Conservation (phyloP, 2,113 vertebrate genomes). For the Pygoscelis adeliae region DNA sequence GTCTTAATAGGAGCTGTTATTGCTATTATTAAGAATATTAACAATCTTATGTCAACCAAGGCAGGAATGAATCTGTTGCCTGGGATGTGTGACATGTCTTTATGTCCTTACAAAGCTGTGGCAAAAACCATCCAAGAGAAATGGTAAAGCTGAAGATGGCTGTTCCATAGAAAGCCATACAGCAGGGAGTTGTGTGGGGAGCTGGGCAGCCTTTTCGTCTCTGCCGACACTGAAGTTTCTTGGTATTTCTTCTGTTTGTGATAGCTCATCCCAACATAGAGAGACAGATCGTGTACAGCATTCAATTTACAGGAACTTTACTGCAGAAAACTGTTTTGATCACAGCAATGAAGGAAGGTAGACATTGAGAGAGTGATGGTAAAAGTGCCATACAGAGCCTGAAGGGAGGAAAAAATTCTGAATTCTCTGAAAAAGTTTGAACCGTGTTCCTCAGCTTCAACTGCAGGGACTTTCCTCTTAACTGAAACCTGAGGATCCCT, state of each 20-base stretch:
- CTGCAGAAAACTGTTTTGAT: background rate
- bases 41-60: background rate
- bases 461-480: conserved; percentile 47
- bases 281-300: fast-evolving
- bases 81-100: background rate
- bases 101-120: background rate
- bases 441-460: background rate
- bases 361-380: background rate
- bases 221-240: background rate
- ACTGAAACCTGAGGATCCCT: conserved; percentile 22
- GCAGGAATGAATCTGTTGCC: background rate
- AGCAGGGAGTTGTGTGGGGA: background rate
- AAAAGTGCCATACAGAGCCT: background rate
- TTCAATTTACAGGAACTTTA: background rate
- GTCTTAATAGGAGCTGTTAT: background rate
- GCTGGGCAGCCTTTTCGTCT: background rate
- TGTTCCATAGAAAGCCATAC: background rate
- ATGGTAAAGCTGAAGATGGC: background rate
- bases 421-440: background rate
- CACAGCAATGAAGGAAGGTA: background rate
- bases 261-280: background rate
- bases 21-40: conserved; percentile 26
- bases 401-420: background rate
- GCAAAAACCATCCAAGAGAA: background rate
- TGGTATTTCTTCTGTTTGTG: background rate